Conservation (phyloP, 1,140 invertebrate genomes). For the Anthonomus grandis region DNA sequence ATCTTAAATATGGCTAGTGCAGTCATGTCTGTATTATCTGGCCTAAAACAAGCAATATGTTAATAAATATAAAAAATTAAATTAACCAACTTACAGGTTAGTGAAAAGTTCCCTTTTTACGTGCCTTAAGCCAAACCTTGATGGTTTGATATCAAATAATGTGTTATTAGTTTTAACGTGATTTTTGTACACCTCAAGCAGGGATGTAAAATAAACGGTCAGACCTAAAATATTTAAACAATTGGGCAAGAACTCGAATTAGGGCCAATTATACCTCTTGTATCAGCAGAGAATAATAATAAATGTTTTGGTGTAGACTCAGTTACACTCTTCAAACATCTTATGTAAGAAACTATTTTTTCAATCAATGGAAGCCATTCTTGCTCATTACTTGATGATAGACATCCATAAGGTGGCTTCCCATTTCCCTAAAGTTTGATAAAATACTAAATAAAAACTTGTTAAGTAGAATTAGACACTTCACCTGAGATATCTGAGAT, state of each 20-base stretch:
- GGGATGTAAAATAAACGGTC: constrained; percentile 5
- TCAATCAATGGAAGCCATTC: constrained; percentile 8
- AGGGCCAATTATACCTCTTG: neutral
- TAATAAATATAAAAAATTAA: too few relatives aligned
- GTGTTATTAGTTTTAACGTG: neutral
- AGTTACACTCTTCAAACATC: neutral
- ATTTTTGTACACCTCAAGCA: neutral
- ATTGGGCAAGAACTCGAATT: neutral
- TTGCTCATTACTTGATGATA: constrained; percentile 4
- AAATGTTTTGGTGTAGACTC: constrained; percentile 2
- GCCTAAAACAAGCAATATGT: too few relatives aligned
- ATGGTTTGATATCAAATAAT: neutral
- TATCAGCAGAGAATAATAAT: neutral
- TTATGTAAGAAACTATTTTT: neutral
- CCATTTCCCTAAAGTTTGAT: neutral
- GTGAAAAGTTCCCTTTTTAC: neutral
- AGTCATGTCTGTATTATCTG: too few relatives aligned
- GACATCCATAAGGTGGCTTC: neutral
- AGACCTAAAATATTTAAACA: neutral
- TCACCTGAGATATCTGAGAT: constrained; percentile 8
- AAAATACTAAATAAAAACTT: neutral
- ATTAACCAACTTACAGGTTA: constrained; percentile 6
- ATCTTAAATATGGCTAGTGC: too few relatives aligned
- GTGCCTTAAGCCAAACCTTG: constrained; percentile 2
- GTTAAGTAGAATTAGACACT: neutral